Base-by-base conservation (phyloP, 2,113 vertebrate genomes). In the Tinamus guttatus region DNA sequence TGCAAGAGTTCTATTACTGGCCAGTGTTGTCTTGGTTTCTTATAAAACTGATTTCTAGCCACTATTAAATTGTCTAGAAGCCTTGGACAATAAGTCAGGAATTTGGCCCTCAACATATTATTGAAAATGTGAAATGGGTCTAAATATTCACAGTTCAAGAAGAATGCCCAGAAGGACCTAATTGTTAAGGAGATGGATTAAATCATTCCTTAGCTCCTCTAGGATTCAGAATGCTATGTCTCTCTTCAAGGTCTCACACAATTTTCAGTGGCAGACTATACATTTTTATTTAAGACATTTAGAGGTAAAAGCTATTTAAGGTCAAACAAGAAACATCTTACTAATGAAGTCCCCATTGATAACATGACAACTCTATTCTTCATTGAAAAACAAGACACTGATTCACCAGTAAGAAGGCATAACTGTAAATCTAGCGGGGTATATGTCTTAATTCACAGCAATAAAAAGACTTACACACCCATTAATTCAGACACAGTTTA, bases 361-460 rank as follows among this genome's bases (percentile, higher is more conserved):
- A 22, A 24, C 21, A 49, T 22, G 21, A 49, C 49, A 49, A 58
- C 30, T 3, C 54, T 56, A 56, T 56, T 32, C 3, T 32, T 85
- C 7, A 3, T 34, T 60, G 22, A 22, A 32, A 8, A 54, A 43
- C 5, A 21, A 75, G 56, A 24, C 15, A 36, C 13, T 4, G 8
- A 76, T n/a, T 6, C 28, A 41, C 13, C 2, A 3, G 6, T 58
- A 7, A 51, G 40, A 70, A 59, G 65, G 5, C 1, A 0, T 14
- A 67, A 60, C 7, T 36, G 19, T 52, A 32, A 49, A 56, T 6
- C 1, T 36, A 79, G 5, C 10, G 9, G 5, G 2, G 1, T 56
- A 6, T n/a, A 38, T 11, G 12, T 60, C 30, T 38, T 43, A 28
- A 24, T 59, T 82, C 28, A 67, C 28, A 41, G 10, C 27, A 41